phyloP scores from a whole-genome alignment of 2,797 vertebrate species.

The Helostoma temminkii region DNA sequence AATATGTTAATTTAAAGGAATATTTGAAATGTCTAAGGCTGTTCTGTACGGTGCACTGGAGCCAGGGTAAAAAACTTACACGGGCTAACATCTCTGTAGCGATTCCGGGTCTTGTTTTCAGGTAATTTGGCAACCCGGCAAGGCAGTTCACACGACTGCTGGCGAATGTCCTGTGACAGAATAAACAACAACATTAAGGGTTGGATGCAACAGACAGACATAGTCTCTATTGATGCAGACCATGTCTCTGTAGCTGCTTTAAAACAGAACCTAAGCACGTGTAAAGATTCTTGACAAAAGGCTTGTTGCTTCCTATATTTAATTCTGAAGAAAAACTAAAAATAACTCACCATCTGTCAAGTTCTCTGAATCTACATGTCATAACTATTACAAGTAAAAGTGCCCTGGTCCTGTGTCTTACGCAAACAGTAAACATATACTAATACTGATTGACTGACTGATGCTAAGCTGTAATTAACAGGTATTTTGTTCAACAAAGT shows the following conservation, averaged over 20 bases:
- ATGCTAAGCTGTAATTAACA: background rate
- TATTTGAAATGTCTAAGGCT: background rate
- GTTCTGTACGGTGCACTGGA: background rate
- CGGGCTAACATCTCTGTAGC: slow-evolving; percentile 99
- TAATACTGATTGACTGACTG: background rate
- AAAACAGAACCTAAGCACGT: background rate
- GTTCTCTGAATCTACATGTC: background rate
- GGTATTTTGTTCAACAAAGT: background rate
- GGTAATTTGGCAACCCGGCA: slow-evolving; percentile 95
- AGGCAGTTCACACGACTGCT: slow-evolving; percentile 96
- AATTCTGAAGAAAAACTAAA: slow-evolving; percentile 9
- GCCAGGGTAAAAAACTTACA: slow-evolving; percentile 86
- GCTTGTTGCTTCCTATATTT: slow-evolving; percentile 1
- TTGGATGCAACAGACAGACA: too few species aligned
- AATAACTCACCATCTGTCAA: background rate
- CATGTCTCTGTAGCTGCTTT: background rate
- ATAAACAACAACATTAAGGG: slow-evolving; percentile 19
- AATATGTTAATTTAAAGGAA: background rate
- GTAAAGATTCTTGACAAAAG: too few species aligned
- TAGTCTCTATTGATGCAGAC: too few species aligned
- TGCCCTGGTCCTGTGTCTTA: background rate
- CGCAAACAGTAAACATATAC: background rate
- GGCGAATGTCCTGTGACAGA: slow-evolving; percentile 91
- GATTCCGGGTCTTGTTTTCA: slow-evolving; percentile 96
- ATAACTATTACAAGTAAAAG: background rate